Conservation (phyloP, 2,113 vertebrate genomes). For the Naja naja region DNA sequence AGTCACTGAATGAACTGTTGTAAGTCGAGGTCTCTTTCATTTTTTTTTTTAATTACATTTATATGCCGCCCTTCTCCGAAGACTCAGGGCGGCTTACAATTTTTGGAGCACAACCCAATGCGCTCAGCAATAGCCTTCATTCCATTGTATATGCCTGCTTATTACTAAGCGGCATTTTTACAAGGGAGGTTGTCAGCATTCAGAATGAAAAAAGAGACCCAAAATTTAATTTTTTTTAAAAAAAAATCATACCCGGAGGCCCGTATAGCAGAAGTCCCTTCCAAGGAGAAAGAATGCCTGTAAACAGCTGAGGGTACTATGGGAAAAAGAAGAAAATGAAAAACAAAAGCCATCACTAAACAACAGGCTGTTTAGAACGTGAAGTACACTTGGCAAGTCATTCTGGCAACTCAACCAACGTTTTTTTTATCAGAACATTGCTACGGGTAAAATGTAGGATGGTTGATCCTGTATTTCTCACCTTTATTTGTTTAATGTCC, state of each 20-base stretch:
- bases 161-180: too few relatives aligned
- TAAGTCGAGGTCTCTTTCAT: background rate
- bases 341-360: background rate
- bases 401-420: background rate
- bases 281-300: conserved; percentile 94
- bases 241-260: conserved; percentile 80
- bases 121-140: too few relatives aligned
- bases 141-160: too few relatives aligned
- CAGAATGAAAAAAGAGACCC: background rate
- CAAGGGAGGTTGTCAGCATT: background rate
- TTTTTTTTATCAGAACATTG: background rate
- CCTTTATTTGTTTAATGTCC: background rate
- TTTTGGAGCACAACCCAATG: too few relatives aligned
- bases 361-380: background rate
- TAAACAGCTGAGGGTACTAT: conserved; percentile 93
- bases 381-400: background rate
- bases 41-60: too few relatives aligned
- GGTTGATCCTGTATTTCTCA: background rate
- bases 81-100: too few relatives aligned
- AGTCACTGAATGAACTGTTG: background rate
- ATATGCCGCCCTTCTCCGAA: too few relatives aligned
- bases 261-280: conserved; percentile 93
- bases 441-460: background rate
- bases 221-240: background rate
- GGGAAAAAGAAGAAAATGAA: conserved; percentile 19